A percentile compares a stretch with the other conserved stretches of the same genome.
phyloP scores from a whole-genome alignment of 2,113 vertebrate species.

The Siphamia tubifer region DNA sequence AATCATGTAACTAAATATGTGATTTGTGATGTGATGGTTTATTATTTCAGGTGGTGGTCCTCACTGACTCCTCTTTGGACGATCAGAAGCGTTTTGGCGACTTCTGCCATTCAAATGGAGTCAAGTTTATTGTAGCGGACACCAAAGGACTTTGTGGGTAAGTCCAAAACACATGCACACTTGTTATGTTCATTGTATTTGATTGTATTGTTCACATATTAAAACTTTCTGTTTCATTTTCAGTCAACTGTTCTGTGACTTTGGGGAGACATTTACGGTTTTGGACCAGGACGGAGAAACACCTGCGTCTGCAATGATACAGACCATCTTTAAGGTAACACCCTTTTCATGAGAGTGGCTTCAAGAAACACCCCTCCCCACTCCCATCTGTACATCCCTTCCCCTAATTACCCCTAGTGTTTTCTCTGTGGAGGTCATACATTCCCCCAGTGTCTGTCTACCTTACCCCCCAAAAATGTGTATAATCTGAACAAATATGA shows the following conservation, averaged over 20 bases:
- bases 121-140: conserved; percentile 85
- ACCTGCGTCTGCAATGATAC: conserved; percentile 66
- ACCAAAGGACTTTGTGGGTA: conserved; percentile 89
- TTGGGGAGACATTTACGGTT: conserved; percentile 82
- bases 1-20: too few species aligned
- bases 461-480: too few species aligned
- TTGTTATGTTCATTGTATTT: background rate
- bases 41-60: conserved; percentile 85
- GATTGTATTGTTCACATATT: too few species aligned
- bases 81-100: conserved; percentile 83
- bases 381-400: too few species aligned
- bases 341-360: too few species aligned
- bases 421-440: too few species aligned
- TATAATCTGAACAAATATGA: too few species aligned
- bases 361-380: too few species aligned
- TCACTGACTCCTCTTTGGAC: conserved; percentile 84
- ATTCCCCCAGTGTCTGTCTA: too few species aligned
- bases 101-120: conserved; percentile 78
- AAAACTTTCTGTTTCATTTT: conserved; percentile 12
- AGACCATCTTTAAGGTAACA: conserved; percentile 83
- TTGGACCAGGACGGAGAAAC: conserved; percentile 77
- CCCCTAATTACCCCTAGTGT: too few species aligned
- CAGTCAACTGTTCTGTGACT: conserved; percentile 94
- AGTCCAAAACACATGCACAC: conserved; percentile 25
- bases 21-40: too few species aligned